Percentiles rank a stretch among this genome's conserved stretches.
Conservation (phyloP, 2,113 vertebrate genomes). For the Phasianus colchicus region DNA sequence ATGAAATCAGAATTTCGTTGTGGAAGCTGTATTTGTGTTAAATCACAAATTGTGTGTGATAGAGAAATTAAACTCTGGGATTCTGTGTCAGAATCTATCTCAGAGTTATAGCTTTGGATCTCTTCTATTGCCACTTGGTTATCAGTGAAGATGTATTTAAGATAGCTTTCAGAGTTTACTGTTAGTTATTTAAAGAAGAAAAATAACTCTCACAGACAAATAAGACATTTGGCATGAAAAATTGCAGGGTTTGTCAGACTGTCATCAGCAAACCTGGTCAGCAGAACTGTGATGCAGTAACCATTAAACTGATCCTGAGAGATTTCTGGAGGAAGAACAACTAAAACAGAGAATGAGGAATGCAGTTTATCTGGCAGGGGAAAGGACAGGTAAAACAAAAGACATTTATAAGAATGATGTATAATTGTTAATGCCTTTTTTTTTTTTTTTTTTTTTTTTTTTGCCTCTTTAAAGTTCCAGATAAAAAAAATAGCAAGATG, state of each 20-base stretch:
- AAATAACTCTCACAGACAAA: neutral
- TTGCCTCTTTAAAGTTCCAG: neutral
- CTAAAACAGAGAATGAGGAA: neutral
- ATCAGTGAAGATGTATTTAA: neutral
- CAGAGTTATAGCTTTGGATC: neutral
- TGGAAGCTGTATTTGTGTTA: neutral
- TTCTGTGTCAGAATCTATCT: neutral
- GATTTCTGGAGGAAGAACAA: neutral
- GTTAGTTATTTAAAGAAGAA: neutral
- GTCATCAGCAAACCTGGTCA: neutral
- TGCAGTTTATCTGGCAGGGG: neutral
- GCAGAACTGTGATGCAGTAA: neutral
- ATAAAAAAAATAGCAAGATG: neutral
- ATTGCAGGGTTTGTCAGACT: neutral
- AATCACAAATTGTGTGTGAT: neutral
- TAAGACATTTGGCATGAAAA: neutral
- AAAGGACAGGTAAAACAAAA: neutral
- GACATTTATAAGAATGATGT: neutral
- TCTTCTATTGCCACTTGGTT: neutral
- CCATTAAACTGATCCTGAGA: neutral
- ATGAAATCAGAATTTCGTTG: neutral
- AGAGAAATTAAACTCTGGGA: neutral
- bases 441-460: neutral
- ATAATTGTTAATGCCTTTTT: neutral
- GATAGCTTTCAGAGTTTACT: neutral